Conservation (phyloP, 2,888 invertebrate species). For the Heliconius aoede region DNA sequence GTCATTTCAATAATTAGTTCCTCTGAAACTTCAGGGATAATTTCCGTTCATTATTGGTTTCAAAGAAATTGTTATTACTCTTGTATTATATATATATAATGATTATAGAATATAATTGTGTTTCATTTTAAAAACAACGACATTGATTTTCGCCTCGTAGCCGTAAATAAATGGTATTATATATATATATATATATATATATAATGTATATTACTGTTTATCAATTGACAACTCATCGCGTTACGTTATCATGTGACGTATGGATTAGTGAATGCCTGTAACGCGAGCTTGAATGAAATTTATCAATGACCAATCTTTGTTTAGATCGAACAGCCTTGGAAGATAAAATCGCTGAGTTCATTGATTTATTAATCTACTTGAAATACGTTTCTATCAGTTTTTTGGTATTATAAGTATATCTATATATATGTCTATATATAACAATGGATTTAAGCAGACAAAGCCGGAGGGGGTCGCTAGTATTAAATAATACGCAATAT, state of each 20-base stretch:
- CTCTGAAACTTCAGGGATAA: constrained; percentile 13
- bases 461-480: too few relatives aligned
- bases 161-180: too few relatives aligned
- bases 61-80: constrained; percentile 8
- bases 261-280: background rate
- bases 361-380: constrained; percentile 68
- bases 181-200: too few relatives aligned
- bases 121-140: too few relatives aligned
- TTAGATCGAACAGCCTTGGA: constrained; percentile 28
- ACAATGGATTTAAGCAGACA: too few relatives aligned
- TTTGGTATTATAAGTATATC: too few relatives aligned
- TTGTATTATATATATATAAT: too few relatives aligned
- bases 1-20: constrained; percentile 17
- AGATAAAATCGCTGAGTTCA: constrained; percentile 58
- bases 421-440: too few relatives aligned
- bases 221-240: background rate
- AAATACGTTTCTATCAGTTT: background rate
- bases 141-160: background rate
- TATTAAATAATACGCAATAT: background rate
- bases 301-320: constrained; percentile 19
- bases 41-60: constrained; percentile 9
- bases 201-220: too few relatives aligned
- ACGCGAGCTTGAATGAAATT: constrained; percentile 19
- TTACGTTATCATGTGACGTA: constrained; percentile 7
- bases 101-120: constrained; percentile 3